Evolutionary conservation across 2,888 invertebrate genomes (phyloP), one percentile per base, ranked within the genome.

Genomic region (Chelonus formosanus): DNA sequence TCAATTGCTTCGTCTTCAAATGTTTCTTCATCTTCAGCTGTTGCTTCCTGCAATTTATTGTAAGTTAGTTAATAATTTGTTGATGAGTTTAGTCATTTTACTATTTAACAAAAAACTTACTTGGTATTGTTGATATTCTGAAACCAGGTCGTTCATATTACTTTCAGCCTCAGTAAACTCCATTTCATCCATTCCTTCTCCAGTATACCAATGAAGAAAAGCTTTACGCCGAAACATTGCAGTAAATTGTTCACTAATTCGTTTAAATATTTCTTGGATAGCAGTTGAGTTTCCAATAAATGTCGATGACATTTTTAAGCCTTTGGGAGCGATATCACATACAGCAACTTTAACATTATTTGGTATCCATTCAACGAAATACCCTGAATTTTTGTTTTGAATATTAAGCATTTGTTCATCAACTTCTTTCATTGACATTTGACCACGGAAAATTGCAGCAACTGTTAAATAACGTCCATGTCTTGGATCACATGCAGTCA

Each of bases 171-270:
- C 97, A 65, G 97, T 20, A 20, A 20, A 20, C 20, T 20, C 20
- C 20, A 20, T 20, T 20, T 20, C 20, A 20, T 20, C 20, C 20
- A 20, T 20, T 20, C 20, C 20, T 20, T 20, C 20, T 20, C 20
- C 20, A 20, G 20, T 20, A 20, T 20, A 20, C 20, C 20, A 20
- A 20, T 20, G 20, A 20, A 20, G 20, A 20, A 20, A 20, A 20
- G 20, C 97, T 86, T 96, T 97, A 77, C 97, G 91, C 74, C 96
- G 90, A 89, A 96, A 97, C 97, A 97, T 96, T 79, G 94, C 94
- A 35, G 92, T 91, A 85, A 94, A 95, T 85, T 94, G 94, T 84
- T 94, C 93, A 7, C 92, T 92, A 78, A 95, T 93, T 78, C 95
- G 88, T 86, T 94, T 94, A 87, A 96, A 96, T 76, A 95, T 84